Evolutionary conservation across 2,888 invertebrate species (phyloP).

Genomic region (Camponotus fellah): DNA sequence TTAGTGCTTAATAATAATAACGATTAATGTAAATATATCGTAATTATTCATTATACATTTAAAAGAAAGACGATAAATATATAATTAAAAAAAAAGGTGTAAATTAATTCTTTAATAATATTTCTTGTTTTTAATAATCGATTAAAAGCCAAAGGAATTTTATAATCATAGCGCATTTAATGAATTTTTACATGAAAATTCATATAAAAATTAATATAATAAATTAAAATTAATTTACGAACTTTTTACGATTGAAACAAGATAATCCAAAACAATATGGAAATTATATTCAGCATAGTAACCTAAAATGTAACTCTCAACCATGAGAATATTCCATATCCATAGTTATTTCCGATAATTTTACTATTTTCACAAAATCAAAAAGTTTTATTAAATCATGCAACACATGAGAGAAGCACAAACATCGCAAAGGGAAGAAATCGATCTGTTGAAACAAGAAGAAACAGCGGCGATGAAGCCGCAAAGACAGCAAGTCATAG

Average conservation of each 20-base stretch:
- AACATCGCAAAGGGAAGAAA: constrained; percentile 26
- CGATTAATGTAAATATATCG: not conserved
- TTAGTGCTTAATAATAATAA: too few relatives aligned
- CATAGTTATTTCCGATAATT: not conserved
- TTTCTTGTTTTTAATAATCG: not conserved
- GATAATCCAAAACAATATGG: not conserved
- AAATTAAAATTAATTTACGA: constrained; percentile 7
- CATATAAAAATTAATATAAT: not conserved
- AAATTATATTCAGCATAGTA: constrained; percentile 29
- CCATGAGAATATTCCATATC: not conserved
- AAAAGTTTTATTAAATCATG: constrained; percentile 26
- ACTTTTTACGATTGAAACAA: not conserved
- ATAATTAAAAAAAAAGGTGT: not conserved
- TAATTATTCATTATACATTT: not conserved
- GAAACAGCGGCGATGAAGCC: constrained; percentile 49
- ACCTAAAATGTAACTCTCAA: constrained; percentile 34
- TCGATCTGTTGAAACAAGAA: constrained; percentile 46
- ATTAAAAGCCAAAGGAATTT: not conserved
- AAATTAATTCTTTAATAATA: not conserved
- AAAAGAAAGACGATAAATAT: not conserved
- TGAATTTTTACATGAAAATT: constrained; percentile 3
- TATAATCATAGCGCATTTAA: not conserved
- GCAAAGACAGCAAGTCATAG: constrained; percentile 60
- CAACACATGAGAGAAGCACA: constrained; percentile 30
- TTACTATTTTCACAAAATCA: constrained; percentile 1